These are phyloP conservation scores for Caenorhabditis drosophilae DNA, from an alignment of 2,888 invertebrate species.

Conservation along the genomic window DNA sequence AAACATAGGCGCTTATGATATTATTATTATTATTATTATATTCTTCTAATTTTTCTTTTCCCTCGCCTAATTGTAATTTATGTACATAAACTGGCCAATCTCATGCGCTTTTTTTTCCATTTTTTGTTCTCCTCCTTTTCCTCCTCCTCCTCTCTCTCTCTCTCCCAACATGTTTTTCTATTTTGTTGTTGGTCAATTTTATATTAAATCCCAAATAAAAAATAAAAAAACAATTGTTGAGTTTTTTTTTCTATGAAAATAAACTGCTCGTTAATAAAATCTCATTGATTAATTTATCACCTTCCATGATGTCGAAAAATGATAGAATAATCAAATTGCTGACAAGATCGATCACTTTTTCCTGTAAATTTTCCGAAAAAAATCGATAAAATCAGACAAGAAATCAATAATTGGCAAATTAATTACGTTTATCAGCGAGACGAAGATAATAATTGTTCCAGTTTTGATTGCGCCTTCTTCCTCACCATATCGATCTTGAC, in stretches of 20 bases:
- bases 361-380: no score
- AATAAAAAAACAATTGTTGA: slow-evolving; percentile 16
- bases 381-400: no score
- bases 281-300: slow-evolving; percentile 24
- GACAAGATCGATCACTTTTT: slow-evolving; percentile 35
- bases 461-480: slow-evolving; percentile 24
- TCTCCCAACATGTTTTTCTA: no score
- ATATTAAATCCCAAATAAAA: background rate
- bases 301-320: slow-evolving; percentile 32
- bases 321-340: slow-evolving; percentile 32
- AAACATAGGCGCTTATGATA: background rate
- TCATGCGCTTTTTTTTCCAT: slow-evolving; percentile 1
- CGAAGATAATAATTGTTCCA: slow-evolving; percentile 24
- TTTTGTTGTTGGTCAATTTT: no score
- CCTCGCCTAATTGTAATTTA: background rate
- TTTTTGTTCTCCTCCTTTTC: background rate
- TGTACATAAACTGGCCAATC: no score
- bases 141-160: background rate
- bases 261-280: slow-evolving; percentile 22
- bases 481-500: slow-evolving; percentile 23
- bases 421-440: slow-evolving; percentile 29
- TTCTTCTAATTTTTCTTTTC: background rate
- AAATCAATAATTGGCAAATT: no score
- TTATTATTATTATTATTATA: no score
- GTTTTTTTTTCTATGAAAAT: slow-evolving; percentile 11